These are phyloP conservation scores for Phodopus roborovskii DNA, from an alignment of 2,113 vertebrate genomes.

Conservation along the genomic window DNA sequence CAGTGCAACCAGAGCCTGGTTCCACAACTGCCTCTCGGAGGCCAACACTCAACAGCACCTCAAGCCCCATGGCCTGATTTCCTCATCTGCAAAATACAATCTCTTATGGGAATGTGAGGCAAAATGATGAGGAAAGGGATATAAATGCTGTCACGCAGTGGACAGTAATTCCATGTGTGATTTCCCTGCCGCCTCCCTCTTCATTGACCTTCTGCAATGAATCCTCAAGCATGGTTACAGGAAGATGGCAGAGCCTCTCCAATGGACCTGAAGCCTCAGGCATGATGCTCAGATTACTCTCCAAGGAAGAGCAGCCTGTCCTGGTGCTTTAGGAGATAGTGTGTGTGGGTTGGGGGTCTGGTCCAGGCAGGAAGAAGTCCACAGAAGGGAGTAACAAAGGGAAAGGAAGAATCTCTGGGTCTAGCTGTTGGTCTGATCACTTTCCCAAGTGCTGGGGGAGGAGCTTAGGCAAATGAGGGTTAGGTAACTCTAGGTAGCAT, in stretches of 20 bases:
- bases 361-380: too few relatives aligned
- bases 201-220: too few relatives aligned
- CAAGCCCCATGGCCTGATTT: not conserved
- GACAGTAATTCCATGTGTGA: rapidly evolving
- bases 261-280: not conserved
- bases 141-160: not conserved
- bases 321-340: not conserved
- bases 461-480: not conserved
- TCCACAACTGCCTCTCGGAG: rapidly evolving
- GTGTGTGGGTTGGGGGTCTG: not conserved
- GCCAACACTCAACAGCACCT: not conserved
- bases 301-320: not conserved
- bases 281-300: not conserved
- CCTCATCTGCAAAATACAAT: not conserved
- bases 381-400: not conserved
- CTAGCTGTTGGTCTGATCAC: not conserved
- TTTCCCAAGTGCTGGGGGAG: not conserved
- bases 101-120: not conserved
- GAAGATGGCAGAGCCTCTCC: not conserved
- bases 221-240: not conserved
- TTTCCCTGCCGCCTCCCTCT: not conserved
- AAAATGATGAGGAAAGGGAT: not conserved
- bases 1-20: not conserved
- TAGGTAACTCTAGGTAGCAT: not conserved
- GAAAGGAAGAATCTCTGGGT: not conserved